These are phyloP conservation scores for Lacerta agilis DNA, from an alignment of 2,797 vertebrate species.

Conservation along the genomic window DNA sequence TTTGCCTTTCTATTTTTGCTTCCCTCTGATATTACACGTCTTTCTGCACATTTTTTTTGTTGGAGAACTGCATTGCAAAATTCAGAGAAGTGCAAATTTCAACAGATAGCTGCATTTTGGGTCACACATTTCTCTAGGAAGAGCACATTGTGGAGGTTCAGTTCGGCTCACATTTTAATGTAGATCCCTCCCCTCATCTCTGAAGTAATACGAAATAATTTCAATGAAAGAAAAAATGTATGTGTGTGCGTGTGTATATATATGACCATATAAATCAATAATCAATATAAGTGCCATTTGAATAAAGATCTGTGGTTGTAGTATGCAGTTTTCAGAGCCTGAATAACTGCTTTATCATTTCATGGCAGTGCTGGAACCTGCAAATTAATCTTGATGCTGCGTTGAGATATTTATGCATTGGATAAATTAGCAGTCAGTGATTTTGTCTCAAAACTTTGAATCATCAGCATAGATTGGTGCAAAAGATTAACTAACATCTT, in stretches of 20 bases:
- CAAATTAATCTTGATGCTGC: constrained; percentile 29
- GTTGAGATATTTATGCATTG: not conserved
- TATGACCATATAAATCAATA: constrained; percentile 22
- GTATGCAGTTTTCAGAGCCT: constrained; percentile 13
- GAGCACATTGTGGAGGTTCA: no score
- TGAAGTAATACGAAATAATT: constrained; percentile 27
- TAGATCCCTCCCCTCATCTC: not conserved
- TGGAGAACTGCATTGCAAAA: no score
- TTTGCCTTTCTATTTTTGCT: no score
- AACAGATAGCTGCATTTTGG: no score
- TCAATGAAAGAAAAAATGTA: constrained; percentile 38
- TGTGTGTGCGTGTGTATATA: no score
- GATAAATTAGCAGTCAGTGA: constrained; percentile 12
- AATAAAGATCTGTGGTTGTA: constrained; percentile 14
- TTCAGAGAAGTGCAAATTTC: no score
- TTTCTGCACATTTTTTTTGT: no score
- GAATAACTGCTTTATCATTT: constrained; percentile 40
- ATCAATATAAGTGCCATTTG: fast-evolving
- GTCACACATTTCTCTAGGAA: no score
- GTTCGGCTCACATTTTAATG: no score
- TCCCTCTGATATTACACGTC: no score
- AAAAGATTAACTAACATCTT: not conserved
- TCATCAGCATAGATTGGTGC: fast-evolving
- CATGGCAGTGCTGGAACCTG: constrained; percentile 38
- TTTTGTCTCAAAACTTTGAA: not conserved